Evolutionary conservation across 2,888 invertebrate species (phyloP).

Genomic region (Hetaerina titia): DNA sequence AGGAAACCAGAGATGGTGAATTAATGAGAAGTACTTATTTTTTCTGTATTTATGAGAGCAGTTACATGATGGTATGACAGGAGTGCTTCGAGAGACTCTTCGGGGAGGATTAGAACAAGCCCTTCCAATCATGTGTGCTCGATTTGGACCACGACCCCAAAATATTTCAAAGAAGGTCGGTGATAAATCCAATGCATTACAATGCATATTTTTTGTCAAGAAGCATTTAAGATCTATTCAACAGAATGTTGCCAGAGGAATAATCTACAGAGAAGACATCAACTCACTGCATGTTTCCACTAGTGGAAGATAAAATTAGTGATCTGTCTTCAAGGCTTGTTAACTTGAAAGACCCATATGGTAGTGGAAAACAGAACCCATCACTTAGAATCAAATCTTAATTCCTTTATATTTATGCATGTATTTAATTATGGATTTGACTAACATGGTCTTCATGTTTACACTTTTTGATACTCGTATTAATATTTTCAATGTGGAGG

Average conservation of each 20-base stretch:
- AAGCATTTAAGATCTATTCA: neutral
- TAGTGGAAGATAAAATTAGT: too few species aligned
- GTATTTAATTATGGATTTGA: neutral
- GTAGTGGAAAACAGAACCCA: too few species aligned
- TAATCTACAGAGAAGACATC: too few species aligned
- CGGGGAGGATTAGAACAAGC: conserved; percentile 73
- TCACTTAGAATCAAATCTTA: too few species aligned
- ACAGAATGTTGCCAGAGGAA: neutral
- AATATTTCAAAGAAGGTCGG: neutral
- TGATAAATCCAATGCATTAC: neutral
- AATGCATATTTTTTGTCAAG: neutral
- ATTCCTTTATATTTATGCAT: neutral
- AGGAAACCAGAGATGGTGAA: neutral
- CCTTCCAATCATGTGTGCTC: conserved; percentile 74
- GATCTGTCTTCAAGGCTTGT: too few species aligned
- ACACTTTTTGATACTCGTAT: too few species aligned
- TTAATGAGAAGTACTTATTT: neutral
- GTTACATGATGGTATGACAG: conserved; percentile 74
- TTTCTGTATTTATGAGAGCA: conserved; percentile 69
- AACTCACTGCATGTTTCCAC: too few species aligned
- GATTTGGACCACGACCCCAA: conserved; percentile 73
- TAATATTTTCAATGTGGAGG: too few species aligned
- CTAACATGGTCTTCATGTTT: neutral
- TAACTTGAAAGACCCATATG: too few species aligned
- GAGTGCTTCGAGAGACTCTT: conserved; percentile 72